phyloP scores from a whole-genome alignment of 2,113 vertebrate species.

The Rana temporaria region DNA sequence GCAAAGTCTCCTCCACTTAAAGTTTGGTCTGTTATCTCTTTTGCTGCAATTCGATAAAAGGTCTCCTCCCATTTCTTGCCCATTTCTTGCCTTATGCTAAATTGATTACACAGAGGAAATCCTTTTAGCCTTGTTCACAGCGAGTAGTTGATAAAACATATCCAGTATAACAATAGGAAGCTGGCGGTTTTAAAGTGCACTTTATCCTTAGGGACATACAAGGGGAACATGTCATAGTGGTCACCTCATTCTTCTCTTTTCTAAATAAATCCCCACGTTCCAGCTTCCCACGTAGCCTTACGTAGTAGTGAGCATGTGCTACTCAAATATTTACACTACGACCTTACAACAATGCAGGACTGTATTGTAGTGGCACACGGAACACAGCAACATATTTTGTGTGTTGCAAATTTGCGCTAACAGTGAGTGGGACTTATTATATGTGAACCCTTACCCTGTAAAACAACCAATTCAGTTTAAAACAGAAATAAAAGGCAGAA shows the following conservation, averaged over 20 bases:
- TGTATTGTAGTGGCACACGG: too few relatives aligned
- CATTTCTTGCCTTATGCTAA: neutral
- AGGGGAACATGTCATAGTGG: neutral
- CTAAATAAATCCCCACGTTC: neutral
- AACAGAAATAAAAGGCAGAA: too few relatives aligned
- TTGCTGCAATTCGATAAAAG: too few relatives aligned
- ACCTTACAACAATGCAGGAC: too few relatives aligned
- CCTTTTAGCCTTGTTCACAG: constrained; percentile 19
- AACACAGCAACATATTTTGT: too few relatives aligned
- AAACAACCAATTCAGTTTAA: too few relatives aligned
- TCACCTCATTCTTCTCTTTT: constrained; percentile 1
- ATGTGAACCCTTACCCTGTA: too few relatives aligned
- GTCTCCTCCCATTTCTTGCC: neutral
- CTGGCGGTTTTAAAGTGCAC: constrained; percentile 18
- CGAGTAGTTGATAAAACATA: constrained; percentile 20
- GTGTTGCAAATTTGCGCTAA: too few relatives aligned
- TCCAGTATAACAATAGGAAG: constrained; percentile 32
- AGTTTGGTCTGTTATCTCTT: neutral
- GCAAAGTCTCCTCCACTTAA: neutral
- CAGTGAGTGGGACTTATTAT: too few relatives aligned
- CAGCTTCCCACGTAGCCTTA: too few relatives aligned
- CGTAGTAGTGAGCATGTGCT: too few relatives aligned
- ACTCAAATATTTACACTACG: too few relatives aligned
- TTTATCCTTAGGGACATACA: constrained; percentile 6
- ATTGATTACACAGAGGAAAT: constrained; percentile 33